phyloP scores from a whole-genome alignment of 2,113 vertebrate genomes.

The Antechinus stuartii region DNA sequence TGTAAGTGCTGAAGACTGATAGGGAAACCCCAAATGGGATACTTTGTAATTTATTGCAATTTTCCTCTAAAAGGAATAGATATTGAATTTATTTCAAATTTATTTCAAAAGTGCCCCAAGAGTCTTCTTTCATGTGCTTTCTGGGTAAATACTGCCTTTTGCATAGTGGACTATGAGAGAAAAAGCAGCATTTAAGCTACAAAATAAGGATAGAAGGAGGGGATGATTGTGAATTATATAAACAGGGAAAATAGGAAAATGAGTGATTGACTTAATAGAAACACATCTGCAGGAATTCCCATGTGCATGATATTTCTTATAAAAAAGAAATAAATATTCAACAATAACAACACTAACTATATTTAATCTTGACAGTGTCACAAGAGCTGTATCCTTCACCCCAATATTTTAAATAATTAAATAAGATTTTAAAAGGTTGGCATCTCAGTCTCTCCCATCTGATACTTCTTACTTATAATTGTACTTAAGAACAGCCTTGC shows the following conservation, averaged over 20 bases:
- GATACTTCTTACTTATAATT: neutral
- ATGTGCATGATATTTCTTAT: slow-evolving; percentile 76
- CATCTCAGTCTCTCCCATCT: neutral
- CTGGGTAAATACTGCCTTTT: slow-evolving; percentile 64
- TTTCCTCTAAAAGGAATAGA: slow-evolving; percentile 78
- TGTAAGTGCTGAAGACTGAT: slow-evolving; percentile 66
- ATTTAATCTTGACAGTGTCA: neutral
- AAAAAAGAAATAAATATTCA: slow-evolving; percentile 47
- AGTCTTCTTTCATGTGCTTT: slow-evolving; percentile 71
- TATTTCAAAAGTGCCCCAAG: slow-evolving; percentile 78
- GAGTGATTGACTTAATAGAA: slow-evolving; percentile 14
- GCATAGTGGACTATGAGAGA: slow-evolving; percentile 66
- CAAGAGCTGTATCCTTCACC: neutral
- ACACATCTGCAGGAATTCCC: slow-evolving; percentile 72
- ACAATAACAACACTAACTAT: neutral
- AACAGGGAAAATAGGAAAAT: neutral
- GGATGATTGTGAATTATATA: slow-evolving; percentile 41
- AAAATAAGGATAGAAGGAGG: slow-evolving; percentile 66
- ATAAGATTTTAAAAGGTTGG: neutral
- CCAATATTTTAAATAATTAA: neutral
- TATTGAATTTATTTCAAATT: slow-evolving; percentile 72
- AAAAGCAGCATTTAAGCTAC: slow-evolving; percentile 50
- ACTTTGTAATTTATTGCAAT: slow-evolving; percentile 76
- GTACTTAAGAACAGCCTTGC: neutral
- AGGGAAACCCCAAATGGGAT: slow-evolving; percentile 65